These are phyloP conservation scores for Bolinopsis microptera DNA, from an alignment of 37 sponge, comb jelly and placozoan species.

Conservation along the genomic window DNA sequence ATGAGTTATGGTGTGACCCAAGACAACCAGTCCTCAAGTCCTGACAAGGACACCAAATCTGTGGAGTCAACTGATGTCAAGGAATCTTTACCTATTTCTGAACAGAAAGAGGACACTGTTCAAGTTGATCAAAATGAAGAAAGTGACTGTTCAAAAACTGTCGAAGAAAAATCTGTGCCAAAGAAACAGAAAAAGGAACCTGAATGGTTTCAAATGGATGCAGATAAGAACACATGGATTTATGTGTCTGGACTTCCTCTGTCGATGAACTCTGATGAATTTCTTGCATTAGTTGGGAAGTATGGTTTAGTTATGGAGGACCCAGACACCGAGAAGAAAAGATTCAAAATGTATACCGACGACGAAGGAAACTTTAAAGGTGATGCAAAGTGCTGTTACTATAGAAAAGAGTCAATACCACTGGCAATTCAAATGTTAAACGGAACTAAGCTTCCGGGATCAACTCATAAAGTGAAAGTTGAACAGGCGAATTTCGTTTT, in stretches of 20 bases:
- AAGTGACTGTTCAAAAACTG: neutral
- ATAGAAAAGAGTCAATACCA: slow-evolving; percentile 86
- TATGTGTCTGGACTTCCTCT: slow-evolving; percentile 89
- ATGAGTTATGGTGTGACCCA: slow-evolving; percentile 75
- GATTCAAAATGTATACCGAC: slow-evolving; percentile 88
- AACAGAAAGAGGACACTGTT: neutral
- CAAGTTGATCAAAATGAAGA: neutral
- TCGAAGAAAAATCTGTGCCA: neutral
- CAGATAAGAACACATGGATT: slow-evolving; percentile 78
- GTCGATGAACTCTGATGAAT: slow-evolving; percentile 83
- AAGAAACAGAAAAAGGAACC: slow-evolving; percentile 67
- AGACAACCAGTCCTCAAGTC: neutral
- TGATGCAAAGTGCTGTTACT: slow-evolving; percentile 90
- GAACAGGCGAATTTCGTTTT: slow-evolving; percentile 80
- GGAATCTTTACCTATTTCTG: neutral
- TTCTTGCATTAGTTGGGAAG: slow-evolving; percentile 81
- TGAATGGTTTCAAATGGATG: slow-evolving; percentile 95
- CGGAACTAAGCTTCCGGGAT: slow-evolving; percentile 13
- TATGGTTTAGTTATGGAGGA: slow-evolving; percentile 89
- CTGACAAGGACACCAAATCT: neutral
- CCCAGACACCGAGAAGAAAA: slow-evolving; percentile 79
- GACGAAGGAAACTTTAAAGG: slow-evolving; percentile 86
- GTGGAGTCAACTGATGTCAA: neutral
- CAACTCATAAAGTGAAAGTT: slow-evolving; percentile 1
- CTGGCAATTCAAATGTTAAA: slow-evolving; percentile 85